Base-by-base conservation (phyloP, 1,140 invertebrate genomes). In the Ceratina japonica region DNA sequence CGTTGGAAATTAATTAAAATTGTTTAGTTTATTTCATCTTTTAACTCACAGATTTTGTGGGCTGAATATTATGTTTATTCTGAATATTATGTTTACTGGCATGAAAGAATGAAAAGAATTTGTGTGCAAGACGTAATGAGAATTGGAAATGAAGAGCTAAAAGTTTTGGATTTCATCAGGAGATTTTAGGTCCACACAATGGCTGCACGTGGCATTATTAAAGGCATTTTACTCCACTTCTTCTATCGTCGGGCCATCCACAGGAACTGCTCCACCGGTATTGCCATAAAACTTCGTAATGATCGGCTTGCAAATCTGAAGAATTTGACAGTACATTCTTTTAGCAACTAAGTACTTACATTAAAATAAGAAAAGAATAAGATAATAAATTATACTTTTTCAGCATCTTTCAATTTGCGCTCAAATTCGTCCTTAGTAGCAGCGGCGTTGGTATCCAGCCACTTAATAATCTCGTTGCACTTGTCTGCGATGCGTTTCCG, bases 1-100 rank as follows among this genome's bases (percentile, higher is more conserved):
- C 79, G 84, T 89, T 87, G 85, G 75, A 89, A 90, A 88, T 89
- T 82, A 75, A 68, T 1, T 3, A 2, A 59, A 15, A 15, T 1
- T 7, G n/a, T 64, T 56, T 69, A 72, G 72, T 80, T 69, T 0
- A 24, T 49, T n/a, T 8, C 13, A 59, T 1, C 24, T 12, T 61
- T 5, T 16, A 10, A n/a, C 1, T 44, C 0, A 2, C 27, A 1
- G 27, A 31, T 31, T 31, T 31, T 31, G 27, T 31, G 4, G 1
- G 27, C 27, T 31, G 27, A 4, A 31, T 31, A n/a, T n/a, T n/a
- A n/a, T n/a, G n/a, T n/a, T n/a, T n/a, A n/a, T n/a, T n/a, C n/a
- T n/a, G n/a, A n/a, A n/a, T n/a, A n/a, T n/a, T n/a, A 31, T 31
- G 27, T 31, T 31, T 31, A 31, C 4, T 31, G 27, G 27, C 27